These are phyloP conservation scores for Morbakka virulenta DNA, from an alignment of 30 jellyfish, hydroid and myxozoan species.

Conservation along the genomic window DNA sequence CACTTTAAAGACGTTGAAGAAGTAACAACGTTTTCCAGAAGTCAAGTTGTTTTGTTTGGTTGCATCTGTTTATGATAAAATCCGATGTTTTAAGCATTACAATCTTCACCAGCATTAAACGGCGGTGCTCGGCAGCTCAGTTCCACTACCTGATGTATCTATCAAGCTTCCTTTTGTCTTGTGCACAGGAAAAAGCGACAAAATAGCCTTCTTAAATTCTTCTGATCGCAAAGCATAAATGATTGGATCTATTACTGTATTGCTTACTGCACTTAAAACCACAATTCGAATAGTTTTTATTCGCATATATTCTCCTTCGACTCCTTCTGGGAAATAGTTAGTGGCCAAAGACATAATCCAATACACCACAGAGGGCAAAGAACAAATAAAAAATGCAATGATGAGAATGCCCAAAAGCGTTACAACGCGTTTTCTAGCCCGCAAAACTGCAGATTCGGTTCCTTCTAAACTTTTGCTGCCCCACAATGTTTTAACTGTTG, in stretches of 20 bases:
- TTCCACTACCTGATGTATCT: too few relatives aligned
- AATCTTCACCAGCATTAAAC: too few relatives aligned
- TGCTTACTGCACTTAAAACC: slow-evolving; percentile 33
- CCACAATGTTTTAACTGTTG: slow-evolving; percentile 22
- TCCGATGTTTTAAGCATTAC: too few relatives aligned
- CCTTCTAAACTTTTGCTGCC: background rate
- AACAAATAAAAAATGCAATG: slow-evolving; percentile 29
- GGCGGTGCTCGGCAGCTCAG: too few relatives aligned
- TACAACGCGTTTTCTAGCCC: slow-evolving; percentile 10
- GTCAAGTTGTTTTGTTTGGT: too few relatives aligned
- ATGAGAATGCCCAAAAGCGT: slow-evolving; percentile 26
- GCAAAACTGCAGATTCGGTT: background rate
- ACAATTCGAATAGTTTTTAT: slow-evolving; percentile 36
- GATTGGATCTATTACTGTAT: slow-evolving; percentile 46
- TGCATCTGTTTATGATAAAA: too few relatives aligned
- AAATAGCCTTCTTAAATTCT: slow-evolving; percentile 21
- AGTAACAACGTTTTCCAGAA: too few relatives aligned
- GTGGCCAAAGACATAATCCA: slow-evolving; percentile 15
- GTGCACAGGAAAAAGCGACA: too few relatives aligned
- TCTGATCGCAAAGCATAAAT: slow-evolving; percentile 31
- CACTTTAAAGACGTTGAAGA: too few relatives aligned
- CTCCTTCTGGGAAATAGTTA: slow-evolving; percentile 30
- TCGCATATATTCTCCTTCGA: slow-evolving; percentile 33
- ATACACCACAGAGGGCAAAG: slow-evolving; percentile 36
- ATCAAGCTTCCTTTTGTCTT: too few relatives aligned